Percentiles rank a stretch among this genome's conserved stretches.
These are phyloP conservation scores for Tinea semifulvella DNA, from an alignment of 2,888 invertebrate genomes.

Conservation along the genomic window DNA sequence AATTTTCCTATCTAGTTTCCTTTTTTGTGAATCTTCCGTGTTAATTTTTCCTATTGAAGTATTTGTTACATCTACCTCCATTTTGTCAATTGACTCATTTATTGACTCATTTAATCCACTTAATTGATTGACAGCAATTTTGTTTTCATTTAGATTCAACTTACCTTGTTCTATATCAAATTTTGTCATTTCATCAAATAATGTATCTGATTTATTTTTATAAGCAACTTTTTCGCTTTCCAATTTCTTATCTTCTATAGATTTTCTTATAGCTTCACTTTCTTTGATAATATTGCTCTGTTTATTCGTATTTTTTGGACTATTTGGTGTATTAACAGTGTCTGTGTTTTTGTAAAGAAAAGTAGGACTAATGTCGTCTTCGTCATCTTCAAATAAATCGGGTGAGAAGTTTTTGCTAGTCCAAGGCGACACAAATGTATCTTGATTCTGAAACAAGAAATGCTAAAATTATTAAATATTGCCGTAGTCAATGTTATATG, in stretches of 20 bases:
- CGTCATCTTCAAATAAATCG: conserved; percentile 12
- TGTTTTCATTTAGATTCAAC: conserved; percentile 27
- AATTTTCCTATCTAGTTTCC: conserved; percentile 42
- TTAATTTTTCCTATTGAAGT: neutral
- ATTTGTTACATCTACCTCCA: neutral
- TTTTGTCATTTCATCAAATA: conserved; percentile 38
- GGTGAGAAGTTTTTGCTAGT: conserved; percentile 2
- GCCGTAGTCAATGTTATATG: neutral
- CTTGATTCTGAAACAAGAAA: conserved; percentile 1
- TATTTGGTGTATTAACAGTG: conserved; percentile 13
- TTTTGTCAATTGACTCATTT: too few species aligned
- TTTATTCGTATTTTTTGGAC: conserved; percentile 17
- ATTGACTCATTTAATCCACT: neutral
- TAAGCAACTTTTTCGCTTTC: neutral
- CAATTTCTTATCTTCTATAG: conserved; percentile 11
- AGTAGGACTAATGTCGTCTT: neutral
- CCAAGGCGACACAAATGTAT: neutral
- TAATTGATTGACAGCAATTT: neutral
- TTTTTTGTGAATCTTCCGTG: conserved; percentile 24
- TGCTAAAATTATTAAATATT: neutral
- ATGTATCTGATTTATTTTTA: conserved; percentile 17
- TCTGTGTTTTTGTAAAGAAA: conserved; percentile 30
- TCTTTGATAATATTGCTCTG: conserved; percentile 15
- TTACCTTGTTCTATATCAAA: conserved; percentile 33
- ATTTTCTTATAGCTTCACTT: conserved; percentile 15